Conservation (phyloP, 2,113 vertebrate genomes). For the Corydoras sp. region DNA sequence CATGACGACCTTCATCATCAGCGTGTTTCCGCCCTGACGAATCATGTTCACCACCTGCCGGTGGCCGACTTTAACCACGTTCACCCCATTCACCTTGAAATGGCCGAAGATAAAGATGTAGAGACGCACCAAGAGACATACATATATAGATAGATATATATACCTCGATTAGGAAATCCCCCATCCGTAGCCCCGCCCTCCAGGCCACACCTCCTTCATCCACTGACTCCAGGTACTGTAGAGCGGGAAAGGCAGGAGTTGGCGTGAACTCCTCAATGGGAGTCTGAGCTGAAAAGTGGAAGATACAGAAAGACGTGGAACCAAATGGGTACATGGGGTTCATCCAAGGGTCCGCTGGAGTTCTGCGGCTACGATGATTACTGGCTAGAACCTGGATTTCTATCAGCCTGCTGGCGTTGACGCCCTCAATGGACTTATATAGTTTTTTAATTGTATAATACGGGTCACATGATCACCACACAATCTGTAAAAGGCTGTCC, state of each 20-base stretch:
- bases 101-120: neutral
- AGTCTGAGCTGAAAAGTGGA: slow-evolving; percentile 74
- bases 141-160: neutral
- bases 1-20: slow-evolving; percentile 93
- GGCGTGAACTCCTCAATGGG: slow-evolving; percentile 82
- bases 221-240: slow-evolving; percentile 73
- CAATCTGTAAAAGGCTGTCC: no score
- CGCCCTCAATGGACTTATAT: no score
- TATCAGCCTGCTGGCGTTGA: no score
- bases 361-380: no score
- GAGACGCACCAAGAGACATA: no score
- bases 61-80: slow-evolving; percentile 89
- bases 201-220: slow-evolving; percentile 90
- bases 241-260: no score
- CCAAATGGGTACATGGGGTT: neutral
- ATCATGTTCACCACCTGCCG: slow-evolving; percentile 93
- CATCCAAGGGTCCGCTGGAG: no score
- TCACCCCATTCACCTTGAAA: slow-evolving; percentile 80
- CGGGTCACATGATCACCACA: no score
- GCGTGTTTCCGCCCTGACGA: slow-evolving; percentile 84
- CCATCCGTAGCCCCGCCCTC: slow-evolving; percentile 85
- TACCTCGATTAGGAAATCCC: slow-evolving; percentile 92
- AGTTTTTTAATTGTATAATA: no score
- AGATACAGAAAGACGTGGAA: neutral
- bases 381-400: no score